These are phyloP conservation scores for Gymnorhina tibicen DNA, from an alignment of 2,113 vertebrate species.

Conservation along the genomic window DNA sequence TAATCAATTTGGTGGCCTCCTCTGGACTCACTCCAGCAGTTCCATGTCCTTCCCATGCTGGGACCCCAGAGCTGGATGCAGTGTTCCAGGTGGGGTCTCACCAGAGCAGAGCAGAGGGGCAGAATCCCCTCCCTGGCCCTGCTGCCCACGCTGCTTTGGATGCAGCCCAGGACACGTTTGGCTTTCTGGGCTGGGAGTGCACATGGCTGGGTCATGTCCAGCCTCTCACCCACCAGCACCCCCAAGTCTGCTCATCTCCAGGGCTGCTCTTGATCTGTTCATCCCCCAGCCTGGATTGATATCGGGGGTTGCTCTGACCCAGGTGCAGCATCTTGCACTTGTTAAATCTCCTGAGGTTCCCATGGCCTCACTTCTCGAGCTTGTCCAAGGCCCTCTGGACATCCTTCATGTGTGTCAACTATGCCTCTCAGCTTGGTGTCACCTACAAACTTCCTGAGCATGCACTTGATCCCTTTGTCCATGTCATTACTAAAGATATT, in stretches of 20 bases:
- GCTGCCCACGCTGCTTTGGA: neutral
- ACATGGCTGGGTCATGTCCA: neutral
- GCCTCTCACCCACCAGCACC: neutral
- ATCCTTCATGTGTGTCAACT: neutral
- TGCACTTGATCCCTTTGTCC: neutral
- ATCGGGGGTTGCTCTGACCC: fast-evolving
- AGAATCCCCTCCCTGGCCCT: neutral
- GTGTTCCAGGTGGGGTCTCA: neutral
- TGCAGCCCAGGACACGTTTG: neutral
- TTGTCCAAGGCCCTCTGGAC: neutral
- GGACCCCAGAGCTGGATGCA: neutral
- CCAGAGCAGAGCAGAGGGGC: neutral
- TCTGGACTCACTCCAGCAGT: fast-evolving
- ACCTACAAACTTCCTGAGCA: neutral
- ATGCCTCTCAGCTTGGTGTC: neutral
- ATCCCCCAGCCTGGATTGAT: fast-evolving
- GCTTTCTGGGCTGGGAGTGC: neutral
- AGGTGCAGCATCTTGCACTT: neutral
- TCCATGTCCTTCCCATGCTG: neutral
- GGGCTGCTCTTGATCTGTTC: neutral
- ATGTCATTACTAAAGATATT: neutral
- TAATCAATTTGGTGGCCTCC: fast-evolving
- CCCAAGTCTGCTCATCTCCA: neutral
- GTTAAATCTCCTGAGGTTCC: neutral
- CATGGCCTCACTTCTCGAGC: neutral